A percentile compares a stretch with the other conserved stretches of the same genome.
phyloP scores from a whole-genome alignment of 2,888 invertebrate genomes.

The Pandemis heparana region DNA sequence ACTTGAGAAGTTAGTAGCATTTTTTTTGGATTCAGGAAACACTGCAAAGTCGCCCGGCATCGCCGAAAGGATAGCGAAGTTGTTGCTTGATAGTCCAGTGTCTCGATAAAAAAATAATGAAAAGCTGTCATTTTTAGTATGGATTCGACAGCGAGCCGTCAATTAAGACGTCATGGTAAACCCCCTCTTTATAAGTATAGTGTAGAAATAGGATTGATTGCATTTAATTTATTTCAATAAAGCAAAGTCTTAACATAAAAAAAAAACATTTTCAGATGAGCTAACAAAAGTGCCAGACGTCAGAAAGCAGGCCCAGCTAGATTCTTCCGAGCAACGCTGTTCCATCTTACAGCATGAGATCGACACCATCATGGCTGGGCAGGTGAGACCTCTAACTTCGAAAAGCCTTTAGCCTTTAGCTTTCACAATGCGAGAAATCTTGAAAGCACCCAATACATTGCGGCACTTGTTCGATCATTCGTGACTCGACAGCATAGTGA shows the following conservation, averaged over 20 bases:
- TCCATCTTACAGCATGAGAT: constrained; percentile 75
- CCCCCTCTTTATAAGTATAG: too few relatives aligned
- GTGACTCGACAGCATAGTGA: background rate
- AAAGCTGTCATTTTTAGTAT: too few relatives aligned
- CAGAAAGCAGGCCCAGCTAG: constrained; percentile 75
- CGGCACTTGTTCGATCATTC: background rate
- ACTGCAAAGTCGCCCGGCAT: too few relatives aligned
- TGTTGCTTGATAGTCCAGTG: too few relatives aligned
- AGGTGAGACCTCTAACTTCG: constrained; percentile 59
- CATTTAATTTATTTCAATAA: too few relatives aligned
- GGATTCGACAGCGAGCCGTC: too few relatives aligned
- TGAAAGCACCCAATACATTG: background rate
- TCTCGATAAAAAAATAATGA: too few relatives aligned
- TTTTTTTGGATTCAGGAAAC: background rate
- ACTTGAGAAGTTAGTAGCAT: constrained; percentile 87
- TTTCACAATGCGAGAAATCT: background rate
- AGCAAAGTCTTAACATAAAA: background rate
- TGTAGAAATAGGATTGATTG: too few relatives aligned
- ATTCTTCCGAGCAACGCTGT: constrained; percentile 75
- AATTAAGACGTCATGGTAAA: too few relatives aligned
- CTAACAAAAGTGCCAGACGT: constrained; percentile 79
- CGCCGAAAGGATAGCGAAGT: too few relatives aligned
- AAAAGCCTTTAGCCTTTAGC: background rate
- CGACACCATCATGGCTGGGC: constrained; percentile 71
- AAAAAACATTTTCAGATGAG: constrained; percentile 64